These are phyloP conservation scores for Aratinga solstitialis DNA, from an alignment of 2,797 vertebrate genomes.

Conservation along the genomic window DNA sequence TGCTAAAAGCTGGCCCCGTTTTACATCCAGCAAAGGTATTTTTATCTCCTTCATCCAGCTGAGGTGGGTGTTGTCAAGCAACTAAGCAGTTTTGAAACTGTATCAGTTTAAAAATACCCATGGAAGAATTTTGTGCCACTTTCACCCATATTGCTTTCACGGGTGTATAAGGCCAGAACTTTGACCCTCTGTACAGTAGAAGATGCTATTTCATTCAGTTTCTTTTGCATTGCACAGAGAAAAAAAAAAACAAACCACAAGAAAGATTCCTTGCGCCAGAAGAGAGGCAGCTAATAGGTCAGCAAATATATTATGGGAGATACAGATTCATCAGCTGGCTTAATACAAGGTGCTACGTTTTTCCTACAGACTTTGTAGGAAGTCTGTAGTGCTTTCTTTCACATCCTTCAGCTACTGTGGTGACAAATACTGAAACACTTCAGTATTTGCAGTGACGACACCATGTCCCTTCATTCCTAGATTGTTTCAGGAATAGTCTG, in stretches of 20 bases:
- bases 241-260: background rate
- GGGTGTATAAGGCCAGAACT: background rate
- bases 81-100: background rate
- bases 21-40: background rate
- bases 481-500: background rate
- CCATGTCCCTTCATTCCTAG: background rate
- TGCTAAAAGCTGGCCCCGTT: background rate
- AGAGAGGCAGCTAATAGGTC: background rate
- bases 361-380: background rate
- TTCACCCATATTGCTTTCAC: background rate
- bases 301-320: background rate
- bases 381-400: background rate
- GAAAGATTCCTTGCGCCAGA: background rate
- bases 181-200: background rate
- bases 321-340: background rate
- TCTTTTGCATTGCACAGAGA: background rate
- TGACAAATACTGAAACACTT: background rate
- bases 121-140: background rate
- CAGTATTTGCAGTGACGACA: background rate
- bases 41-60: background rate
- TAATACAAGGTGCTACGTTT: background rate
- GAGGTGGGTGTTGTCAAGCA: background rate
- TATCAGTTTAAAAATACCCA: background rate
- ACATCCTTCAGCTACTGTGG: background rate
- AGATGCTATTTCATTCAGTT: background rate